A percentile compares a stretch with the other conserved stretches of the same genome.
phyloP scores from a whole-genome alignment of 1,140 invertebrate genomes.

The Mercenaria mercenaria region DNA sequence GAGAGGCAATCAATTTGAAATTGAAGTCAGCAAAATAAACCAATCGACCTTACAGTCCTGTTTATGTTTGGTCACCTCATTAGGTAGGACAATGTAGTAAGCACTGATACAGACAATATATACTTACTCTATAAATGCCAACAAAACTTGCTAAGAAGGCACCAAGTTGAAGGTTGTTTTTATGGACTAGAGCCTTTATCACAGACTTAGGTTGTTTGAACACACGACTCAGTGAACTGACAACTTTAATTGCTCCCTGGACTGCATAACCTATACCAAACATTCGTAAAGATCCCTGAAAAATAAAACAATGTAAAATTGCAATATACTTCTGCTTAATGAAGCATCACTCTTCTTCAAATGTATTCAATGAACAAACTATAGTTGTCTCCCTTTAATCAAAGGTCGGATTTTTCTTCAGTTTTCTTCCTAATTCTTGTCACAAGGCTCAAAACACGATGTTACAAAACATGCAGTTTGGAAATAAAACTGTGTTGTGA shows the following conservation, averaged over 20 bases:
- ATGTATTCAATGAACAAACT: background rate
- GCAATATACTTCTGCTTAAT: background rate
- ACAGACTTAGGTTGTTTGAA: conserved; percentile 75
- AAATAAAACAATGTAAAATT: conserved; percentile 8
- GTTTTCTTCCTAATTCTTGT: too few species aligned
- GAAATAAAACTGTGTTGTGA: too few species aligned
- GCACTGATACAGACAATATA: background rate
- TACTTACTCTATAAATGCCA: conserved; percentile 81
- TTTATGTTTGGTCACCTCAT: too few species aligned
- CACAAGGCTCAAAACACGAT: too few species aligned
- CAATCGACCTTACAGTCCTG: too few species aligned
- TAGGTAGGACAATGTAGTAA: too few species aligned
- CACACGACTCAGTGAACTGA: conserved; percentile 73
- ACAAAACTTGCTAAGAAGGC: conserved; percentile 82
- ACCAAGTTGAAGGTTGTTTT: conserved; percentile 78
- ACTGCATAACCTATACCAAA: conserved; percentile 81
- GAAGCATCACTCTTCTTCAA: background rate
- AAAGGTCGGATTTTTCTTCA: too few species aligned
- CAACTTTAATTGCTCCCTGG: conserved; percentile 79
- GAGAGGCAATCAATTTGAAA: too few species aligned
- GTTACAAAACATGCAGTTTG: too few species aligned
- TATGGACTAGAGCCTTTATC: conserved; percentile 74
- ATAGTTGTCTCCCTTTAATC: background rate
- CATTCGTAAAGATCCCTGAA: conserved; percentile 79
- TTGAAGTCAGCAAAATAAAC: too few species aligned